Base-by-base conservation (phyloP, 2,888 invertebrate genomes). In the Pollenia amentaria region DNA sequence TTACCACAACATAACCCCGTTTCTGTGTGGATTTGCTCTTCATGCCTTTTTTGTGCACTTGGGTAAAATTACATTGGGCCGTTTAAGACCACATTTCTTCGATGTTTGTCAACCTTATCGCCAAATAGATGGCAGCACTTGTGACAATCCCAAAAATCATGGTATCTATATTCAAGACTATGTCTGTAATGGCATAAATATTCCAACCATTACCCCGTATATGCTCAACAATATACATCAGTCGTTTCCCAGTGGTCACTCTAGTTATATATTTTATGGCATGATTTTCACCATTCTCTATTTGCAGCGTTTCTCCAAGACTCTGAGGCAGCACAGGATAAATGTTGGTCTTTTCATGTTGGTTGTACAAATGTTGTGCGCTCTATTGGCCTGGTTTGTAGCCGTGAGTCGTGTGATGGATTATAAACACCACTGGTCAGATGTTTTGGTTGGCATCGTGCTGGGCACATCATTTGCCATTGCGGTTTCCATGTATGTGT, bases 401-500 rank as follows among this genome's bases (percentile, higher is more conserved):
- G 96, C 96, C 65, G 95, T 99, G 94, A 97, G 98, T 85, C 95
- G 99, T 72, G 96, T 99, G 62, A 97, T 97, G 10, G 97, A 99
- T 94, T 97, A 99, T 94, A 99, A 99, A 93, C 99, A 99, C 94
- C 99, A 99, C 92, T 98, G 98, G 98, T 98, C 97, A 92, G 99
- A 99, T 94, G 99, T 99, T 6, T 94, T 98, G 55, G 96, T 96
- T 84, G 99, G 99, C 0, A 94, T 96, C 89, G 90, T 94, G 77
- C 94, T 97, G 88, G 97, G 97, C 21, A 92, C 95, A 65, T 90
- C 95, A 48, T 94, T 94, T 87, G 97, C 97, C 88, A 89, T 96
- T 87, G 93, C 96, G 89, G 95, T 95, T 92, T 16, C 75, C 14
- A 46, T 69, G 51, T 79, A 62, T 83, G 72, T 80, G 11, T 51